phyloP scores from a whole-genome alignment of 2,888 invertebrate genomes.

The Tinea trinotella region DNA sequence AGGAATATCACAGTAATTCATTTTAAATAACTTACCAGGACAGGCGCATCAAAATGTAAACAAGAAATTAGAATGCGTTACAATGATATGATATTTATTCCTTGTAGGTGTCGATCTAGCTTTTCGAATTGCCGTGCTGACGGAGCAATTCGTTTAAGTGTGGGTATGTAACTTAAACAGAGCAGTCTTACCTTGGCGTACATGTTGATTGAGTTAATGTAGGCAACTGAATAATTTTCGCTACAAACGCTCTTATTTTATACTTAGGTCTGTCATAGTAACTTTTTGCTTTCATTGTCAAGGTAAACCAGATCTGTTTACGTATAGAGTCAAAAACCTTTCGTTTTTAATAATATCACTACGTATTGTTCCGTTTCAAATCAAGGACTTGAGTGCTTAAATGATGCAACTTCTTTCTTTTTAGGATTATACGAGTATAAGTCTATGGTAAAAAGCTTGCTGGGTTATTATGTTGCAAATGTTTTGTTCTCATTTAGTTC shows the following conservation, averaged over 20 bases:
- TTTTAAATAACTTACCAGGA: no score
- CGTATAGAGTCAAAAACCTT: conserved; percentile 58
- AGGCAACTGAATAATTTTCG: conserved; percentile 68
- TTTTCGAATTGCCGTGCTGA: no score
- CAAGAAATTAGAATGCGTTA: no score
- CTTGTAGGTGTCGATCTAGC: no score
- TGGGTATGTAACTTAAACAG: no score
- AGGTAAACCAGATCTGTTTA: conserved; percentile 45
- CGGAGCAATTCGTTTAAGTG: no score
- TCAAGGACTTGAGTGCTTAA: neutral
- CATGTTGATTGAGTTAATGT: conserved; percentile 63
- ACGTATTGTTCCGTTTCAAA: neutral
- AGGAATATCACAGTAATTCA: no score
- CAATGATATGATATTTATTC: no score
- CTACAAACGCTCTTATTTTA: conserved; percentile 59
- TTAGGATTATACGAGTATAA: neutral
- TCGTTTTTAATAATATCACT: conserved; percentile 42
- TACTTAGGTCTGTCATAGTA: conserved; percentile 44
- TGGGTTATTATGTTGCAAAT: neutral
- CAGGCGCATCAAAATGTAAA: no score
- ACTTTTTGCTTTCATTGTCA: conserved; percentile 65
- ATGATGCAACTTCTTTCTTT: conserved; percentile 9
- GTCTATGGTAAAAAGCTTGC: neutral
- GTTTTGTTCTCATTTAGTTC: neutral
- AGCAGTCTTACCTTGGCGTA: conserved; percentile 53